Conservation (phyloP, 2,113 vertebrate genomes). For the Oxyura jamaicensis region DNA sequence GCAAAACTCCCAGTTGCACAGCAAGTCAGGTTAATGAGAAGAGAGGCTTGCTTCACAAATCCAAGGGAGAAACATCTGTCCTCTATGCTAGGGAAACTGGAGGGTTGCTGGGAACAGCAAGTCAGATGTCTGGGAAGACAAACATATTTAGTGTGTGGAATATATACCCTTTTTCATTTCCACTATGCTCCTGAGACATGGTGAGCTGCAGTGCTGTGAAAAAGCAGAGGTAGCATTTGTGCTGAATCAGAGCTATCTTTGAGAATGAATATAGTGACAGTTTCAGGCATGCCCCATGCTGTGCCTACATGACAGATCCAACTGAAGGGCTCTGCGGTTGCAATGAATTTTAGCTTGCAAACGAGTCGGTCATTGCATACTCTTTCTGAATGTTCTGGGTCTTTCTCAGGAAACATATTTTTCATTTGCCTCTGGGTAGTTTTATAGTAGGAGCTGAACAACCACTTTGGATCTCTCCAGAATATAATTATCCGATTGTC, state of each 20-base stretch:
- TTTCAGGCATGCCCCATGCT: not conserved
- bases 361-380: not conserved
- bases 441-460: not conserved
- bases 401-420: not conserved
- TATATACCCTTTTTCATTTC: too few relatives aligned
- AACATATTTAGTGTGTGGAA: too few relatives aligned
- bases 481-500: not conserved
- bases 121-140: not conserved
- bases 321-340: not conserved
- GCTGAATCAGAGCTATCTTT: not conserved
- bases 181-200: not conserved
- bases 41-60: not conserved
- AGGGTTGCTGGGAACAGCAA: not conserved
- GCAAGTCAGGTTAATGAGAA: not conserved
- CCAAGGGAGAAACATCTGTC: not conserved
- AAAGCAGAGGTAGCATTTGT: not conserved
- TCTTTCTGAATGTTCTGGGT: not conserved
- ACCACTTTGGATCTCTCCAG: not conserved
- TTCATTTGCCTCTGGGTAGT: not conserved
- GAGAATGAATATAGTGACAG: not conserved
- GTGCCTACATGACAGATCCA: not conserved
- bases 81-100: not conserved
- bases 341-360: not conserved
- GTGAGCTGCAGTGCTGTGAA: not conserved
- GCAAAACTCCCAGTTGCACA: not conserved